Evolutionary conservation across 2,888 invertebrate species (phyloP), one percentile per base, ranked within the genome.

Genomic region (Odontomyia ornata): DNA sequence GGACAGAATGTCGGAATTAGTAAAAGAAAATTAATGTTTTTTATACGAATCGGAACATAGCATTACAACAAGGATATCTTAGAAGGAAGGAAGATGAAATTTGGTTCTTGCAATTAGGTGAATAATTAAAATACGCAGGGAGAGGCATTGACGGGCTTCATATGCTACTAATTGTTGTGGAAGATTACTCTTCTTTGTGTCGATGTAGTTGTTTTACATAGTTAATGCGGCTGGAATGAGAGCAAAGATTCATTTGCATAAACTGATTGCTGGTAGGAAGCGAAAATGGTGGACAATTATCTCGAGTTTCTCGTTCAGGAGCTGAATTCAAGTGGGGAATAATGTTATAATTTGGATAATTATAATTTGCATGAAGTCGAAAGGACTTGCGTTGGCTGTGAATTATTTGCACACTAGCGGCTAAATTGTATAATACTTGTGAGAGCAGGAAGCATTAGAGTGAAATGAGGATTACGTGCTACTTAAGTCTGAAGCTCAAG

Each of bases 131-230:
- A 60, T 5, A 13, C 23, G 13, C 3, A 23, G 23, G 60, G 36
- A 36, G 60, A 23, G n/a, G n/a, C n/a, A 60, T 60, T 60, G 13
- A 60, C 21, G 60, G 3, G 60, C 21, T 23, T 60, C 60, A 60
- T 60, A 60, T 60, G 60, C 7, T 60, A 60, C 60, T 25, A 60
- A 60, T 60, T 60, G 60, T 60, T 60, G 52, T 9, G 15, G 23
- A 7, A 60, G 25, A 52, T 15, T 52, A 15, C n/a, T 25, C 2
- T 60, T 15, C 23, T 21, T 23, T 21, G 25, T 21, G 3, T 36
- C 18, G 18, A 25, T 25, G 25, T 15, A 60, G 60, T 60, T 23
- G 25, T 60, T 60, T 23, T 25, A 25, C 25, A 60, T 25, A 60
- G 21, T 25, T 60, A 18, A 60, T 60, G 15, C 15, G 4, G 3